These are phyloP conservation scores for Chauna torquata DNA, from an alignment of 2,113 vertebrate genomes.

Conservation along the genomic window DNA sequence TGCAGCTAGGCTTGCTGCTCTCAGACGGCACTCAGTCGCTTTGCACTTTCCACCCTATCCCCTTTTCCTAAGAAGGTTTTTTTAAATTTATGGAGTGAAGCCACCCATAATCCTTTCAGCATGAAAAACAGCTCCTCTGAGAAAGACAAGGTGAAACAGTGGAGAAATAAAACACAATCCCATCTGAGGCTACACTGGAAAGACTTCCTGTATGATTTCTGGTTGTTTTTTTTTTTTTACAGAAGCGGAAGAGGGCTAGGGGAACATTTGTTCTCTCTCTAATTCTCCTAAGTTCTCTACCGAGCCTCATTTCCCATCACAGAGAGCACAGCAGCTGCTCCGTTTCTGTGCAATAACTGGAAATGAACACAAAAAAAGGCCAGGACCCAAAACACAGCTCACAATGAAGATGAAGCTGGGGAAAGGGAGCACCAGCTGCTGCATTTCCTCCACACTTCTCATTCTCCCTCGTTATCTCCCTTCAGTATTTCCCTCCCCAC, in stretches of 20 bases:
- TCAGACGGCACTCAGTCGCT: background rate
- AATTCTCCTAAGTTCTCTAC: background rate
- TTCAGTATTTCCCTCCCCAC: background rate
- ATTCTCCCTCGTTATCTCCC: background rate
- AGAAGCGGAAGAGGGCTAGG: background rate
- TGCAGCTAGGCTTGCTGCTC: background rate
- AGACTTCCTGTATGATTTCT: slow-evolving; percentile 1
- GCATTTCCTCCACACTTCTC: background rate
- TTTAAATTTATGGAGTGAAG: slow-evolving; percentile 15
- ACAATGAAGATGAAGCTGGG: background rate
- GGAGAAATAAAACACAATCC: background rate
- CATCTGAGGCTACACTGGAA: background rate
- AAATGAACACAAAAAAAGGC: background rate
- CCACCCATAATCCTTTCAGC: background rate
- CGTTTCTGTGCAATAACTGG: background rate
- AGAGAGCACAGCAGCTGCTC: background rate
- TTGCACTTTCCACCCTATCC: background rate
- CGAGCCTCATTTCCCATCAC: background rate
- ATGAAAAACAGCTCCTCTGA: slow-evolving; percentile 24
- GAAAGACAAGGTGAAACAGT: background rate
- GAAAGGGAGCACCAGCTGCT: background rate
- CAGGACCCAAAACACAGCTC: background rate
- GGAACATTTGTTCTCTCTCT: background rate
- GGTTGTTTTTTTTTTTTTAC: background rate
- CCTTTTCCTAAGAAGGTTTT: background rate